Percentiles rank a stretch among this genome's conserved stretches.
Conservation (phyloP, 2,888 invertebrate species). For the Spialia ferax region DNA sequence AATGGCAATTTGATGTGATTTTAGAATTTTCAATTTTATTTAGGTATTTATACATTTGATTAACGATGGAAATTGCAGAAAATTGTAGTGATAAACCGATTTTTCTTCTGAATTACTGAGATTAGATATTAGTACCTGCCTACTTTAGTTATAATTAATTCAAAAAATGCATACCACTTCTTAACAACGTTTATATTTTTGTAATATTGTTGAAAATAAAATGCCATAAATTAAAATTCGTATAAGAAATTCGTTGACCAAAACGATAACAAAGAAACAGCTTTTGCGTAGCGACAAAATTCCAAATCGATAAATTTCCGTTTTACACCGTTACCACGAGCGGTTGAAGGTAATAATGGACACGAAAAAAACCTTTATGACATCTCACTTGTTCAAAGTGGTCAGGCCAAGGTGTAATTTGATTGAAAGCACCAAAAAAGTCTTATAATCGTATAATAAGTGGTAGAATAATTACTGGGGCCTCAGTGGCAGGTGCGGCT, state of each 20-base stretch:
- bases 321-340: slow-evolving; percentile 74
- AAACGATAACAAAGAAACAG: slow-evolving; percentile 19
- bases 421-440: slow-evolving; percentile 87
- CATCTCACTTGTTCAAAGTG: slow-evolving; percentile 83
- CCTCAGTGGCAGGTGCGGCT: slow-evolving; percentile 76
- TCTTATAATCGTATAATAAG: slow-evolving; percentile 85
- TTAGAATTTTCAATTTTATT: too few species aligned
- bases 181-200: background rate
- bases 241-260: background rate
- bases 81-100: too few species aligned
- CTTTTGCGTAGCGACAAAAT: slow-evolving; percentile 41
- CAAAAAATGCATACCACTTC: too few species aligned
- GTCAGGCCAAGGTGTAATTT: slow-evolving; percentile 84
- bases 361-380: slow-evolving; percentile 75
- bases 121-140: too few species aligned
- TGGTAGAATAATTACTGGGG: slow-evolving; percentile 84
- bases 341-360: slow-evolving; percentile 62
- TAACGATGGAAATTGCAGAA: too few species aligned
- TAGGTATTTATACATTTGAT: too few species aligned
- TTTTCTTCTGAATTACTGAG: too few species aligned
- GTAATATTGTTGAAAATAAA: too few species aligned
- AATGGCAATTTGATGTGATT: too few species aligned
- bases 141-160: too few species aligned
- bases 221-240: background rate
- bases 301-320: slow-evolving; percentile 50